Percentiles rank a stretch among this genome's conserved stretches.
phyloP scores from a whole-genome alignment of 2,888 invertebrate species.

The Dascillus cervinus region DNA sequence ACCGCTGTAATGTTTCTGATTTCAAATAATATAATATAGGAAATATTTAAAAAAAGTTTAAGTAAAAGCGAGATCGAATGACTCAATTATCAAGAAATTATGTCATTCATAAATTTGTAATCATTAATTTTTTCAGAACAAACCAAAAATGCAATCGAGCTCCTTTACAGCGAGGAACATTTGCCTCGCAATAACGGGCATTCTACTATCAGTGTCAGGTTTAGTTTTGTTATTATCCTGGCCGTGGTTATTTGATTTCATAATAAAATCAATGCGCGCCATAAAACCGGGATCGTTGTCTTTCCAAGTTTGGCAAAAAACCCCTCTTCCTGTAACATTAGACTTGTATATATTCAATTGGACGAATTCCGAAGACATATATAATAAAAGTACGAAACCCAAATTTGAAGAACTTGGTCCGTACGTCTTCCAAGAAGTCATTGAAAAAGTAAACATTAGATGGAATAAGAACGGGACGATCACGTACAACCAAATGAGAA shows the following conservation, averaged over 20 bases:
- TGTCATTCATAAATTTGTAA: too few relatives aligned
- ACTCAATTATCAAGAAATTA: too few relatives aligned
- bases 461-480: constrained; percentile 71
- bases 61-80: too few relatives aligned
- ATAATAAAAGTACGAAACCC: constrained; percentile 48
- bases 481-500: constrained; percentile 58
- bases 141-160: constrained; percentile 6
- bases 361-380: constrained; percentile 65
- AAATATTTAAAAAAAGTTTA: too few relatives aligned
- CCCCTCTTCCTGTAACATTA: constrained; percentile 54
- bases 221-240: constrained; percentile 15
- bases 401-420: constrained; percentile 52
- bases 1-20: too few relatives aligned
- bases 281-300: constrained; percentile 8
- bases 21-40: too few relatives aligned
- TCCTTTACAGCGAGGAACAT: constrained; percentile 1
- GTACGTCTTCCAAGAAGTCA: constrained; percentile 58
- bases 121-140: constrained; percentile 6
- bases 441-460: constrained; percentile 62
- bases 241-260: constrained; percentile 12
- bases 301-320: constrained; percentile 63
- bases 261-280: constrained; percentile 7
- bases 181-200: constrained; percentile 6
- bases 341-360: constrained; percentile 72
- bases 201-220: constrained; percentile 14